Evolutionary conservation across 1,140 invertebrate genomes (phyloP), one percentile per base, ranked within the genome.

Genomic region (Bactericera cockerelli): DNA sequence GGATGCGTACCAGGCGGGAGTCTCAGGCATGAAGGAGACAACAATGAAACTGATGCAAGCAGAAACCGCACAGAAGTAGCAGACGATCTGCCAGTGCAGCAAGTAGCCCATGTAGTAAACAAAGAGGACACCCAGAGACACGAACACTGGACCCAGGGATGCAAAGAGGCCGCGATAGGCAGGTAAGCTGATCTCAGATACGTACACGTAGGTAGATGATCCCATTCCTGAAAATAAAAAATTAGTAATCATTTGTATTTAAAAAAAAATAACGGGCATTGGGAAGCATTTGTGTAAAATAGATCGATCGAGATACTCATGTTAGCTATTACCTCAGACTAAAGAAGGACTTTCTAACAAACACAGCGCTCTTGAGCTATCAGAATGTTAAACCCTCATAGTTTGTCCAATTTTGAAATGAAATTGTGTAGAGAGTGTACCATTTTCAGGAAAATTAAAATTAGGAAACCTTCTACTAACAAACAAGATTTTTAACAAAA

Each of bases 1-100:
- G 4, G 76, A 75, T 0, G 77, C 70, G 0, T 81, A 67, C 75
- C 79, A 80, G 0, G 76, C 65, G 0, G 85, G 85, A 36, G 82
- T 83, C 69, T 87, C 85, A 0, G 84, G 84, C 24, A 81, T 70
- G 65, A 79, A 74, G 61, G 80, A 70, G 74, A 81, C 77, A n/a
- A 76, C 64, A 49, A 81, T 65, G 0, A 76, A 62, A 36, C 63
- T 65, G 56, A 67, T 31, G 1, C 60, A 53, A 13, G 67, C 65
- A 1, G 63, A 58, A 1, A 58, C 58, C 0, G 63, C 64, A 53
- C 66, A 68, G 3, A 63, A 54, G 1, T 63, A 60, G 13, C 64
- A 57, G 2, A 65, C 63, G 2, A 63, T 65, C 26, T 70, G 65
- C 77, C 68, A 76, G 31, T 63, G 58, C 26, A 68, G 61, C 26